Conservation (phyloP, 2,797 vertebrate genomes). For the Eulemur rubriventer region DNA sequence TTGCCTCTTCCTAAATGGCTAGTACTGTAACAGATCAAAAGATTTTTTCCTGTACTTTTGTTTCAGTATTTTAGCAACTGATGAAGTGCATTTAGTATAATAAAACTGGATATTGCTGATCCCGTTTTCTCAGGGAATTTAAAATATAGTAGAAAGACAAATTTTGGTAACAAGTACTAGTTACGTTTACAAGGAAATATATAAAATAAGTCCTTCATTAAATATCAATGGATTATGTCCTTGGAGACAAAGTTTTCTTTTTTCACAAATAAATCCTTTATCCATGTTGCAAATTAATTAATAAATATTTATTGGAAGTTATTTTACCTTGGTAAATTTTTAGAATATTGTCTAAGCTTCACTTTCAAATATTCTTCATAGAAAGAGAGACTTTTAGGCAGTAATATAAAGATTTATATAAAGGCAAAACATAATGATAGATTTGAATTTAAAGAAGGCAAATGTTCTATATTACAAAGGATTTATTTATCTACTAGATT, state of each 20-base stretch:
- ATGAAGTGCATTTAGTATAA: not conserved
- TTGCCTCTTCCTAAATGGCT: constrained; percentile 1
- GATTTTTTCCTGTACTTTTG: not conserved
- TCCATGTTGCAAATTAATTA: not conserved
- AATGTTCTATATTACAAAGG: not conserved
- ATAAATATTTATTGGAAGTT: not conserved
- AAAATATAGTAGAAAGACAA: not conserved
- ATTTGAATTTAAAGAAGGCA: constrained; percentile 20
- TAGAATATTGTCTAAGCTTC: not conserved
- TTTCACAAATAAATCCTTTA: not conserved
- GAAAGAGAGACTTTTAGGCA: not conserved
- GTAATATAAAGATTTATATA: not conserved
- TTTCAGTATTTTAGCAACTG: not conserved
- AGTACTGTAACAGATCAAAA: not conserved
- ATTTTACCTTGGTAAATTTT: not conserved
- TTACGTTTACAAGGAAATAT: not conserved
- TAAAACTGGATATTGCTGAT: not conserved
- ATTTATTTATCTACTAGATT: not conserved
- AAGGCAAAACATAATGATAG: not conserved
- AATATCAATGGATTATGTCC: not conserved
- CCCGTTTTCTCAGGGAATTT: not conserved
- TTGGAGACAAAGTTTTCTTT: not conserved
- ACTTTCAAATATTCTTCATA: not conserved
- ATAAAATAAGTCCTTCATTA: not conserved
- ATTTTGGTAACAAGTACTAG: not conserved